Evolutionary conservation across 30 jellyfish, hydroid and myxozoan species (phyloP), one percentile per base, ranked within the genome.

Genomic region (Calvadosia cruxmelitensis): DNA sequence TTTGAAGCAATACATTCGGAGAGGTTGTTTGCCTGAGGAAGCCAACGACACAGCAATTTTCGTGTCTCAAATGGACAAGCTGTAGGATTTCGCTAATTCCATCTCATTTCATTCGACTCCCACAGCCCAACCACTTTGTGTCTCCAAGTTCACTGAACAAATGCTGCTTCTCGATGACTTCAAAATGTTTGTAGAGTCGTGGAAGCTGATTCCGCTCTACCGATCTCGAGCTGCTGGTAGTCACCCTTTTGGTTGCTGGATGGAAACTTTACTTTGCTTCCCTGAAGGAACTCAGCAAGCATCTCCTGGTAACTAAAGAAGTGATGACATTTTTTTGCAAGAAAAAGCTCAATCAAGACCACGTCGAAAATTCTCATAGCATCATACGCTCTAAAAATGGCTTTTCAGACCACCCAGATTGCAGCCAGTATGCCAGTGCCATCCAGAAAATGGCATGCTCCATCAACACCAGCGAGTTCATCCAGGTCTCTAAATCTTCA

Each of bases 341-440:
- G 10, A 42, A 20, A 42, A 42, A 42, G 20, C 57, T 42, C 20
- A 42, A 42, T 42, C 57, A 42, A 42, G 57, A 42, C 57, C 57
- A 42, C 20, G 57, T 42, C 20, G 57, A 42, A 42, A 42, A 42
- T 42, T 10, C 57, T 10, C 57, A 42, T 42, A 42, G 57, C 20
- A 20, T 20, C 10, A 42, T 42, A 42, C 57, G 57, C 57, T 42
- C 57, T 10, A 10, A 42, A 5, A 42, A 42, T 42, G 57, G 57
- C 57, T 42, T 42, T 20, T 5, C 10, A 5, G 57, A 42, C 20
- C 57, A 42, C 20, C 57, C 57, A 5, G 57, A 42, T 42, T 42
- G 57, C 57, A 42, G 57, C 20, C 57, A 42, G 57, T 42, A 42
- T 42, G 57, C 57, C 20, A 42, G 57, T 42, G 57, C 57, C 10